These are phyloP conservation scores for Indri indri DNA, from an alignment of 2,113 vertebrate species.

Conservation along the genomic window DNA sequence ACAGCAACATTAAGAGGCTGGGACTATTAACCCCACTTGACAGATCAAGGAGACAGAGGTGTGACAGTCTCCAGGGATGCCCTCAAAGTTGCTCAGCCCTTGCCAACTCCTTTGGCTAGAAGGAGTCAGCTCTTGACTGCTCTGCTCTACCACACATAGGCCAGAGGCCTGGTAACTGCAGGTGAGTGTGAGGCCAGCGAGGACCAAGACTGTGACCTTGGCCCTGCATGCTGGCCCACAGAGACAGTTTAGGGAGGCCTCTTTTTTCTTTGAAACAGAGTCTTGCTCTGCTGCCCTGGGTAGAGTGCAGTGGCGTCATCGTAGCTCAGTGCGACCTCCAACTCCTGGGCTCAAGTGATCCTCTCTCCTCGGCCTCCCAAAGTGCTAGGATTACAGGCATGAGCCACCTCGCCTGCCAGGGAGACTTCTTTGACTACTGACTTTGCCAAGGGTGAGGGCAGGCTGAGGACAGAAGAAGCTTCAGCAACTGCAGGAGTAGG, in stretches of 20 bases:
- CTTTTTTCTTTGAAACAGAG: no score
- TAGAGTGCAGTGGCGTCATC: no score
- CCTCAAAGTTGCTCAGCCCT: background rate
- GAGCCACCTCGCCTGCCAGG: background rate
- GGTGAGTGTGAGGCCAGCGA: background rate
- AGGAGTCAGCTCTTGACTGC: background rate
- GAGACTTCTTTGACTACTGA: background rate
- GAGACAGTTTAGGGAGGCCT: background rate
- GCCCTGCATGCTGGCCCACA: background rate
- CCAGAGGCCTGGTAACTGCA: background rate
- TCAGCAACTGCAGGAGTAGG: fast-evolving
- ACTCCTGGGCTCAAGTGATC: no score
- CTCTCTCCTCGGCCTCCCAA: no score
- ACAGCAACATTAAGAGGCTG: background rate
- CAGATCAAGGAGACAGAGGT: background rate
- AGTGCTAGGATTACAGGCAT: no score
- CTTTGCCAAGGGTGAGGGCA: background rate
- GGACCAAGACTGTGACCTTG: background rate
- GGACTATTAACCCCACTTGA: background rate
- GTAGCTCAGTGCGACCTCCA: no score
- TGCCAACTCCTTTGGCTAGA: background rate
- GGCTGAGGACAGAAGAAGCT: background rate
- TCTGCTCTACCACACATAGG: fast-evolving
- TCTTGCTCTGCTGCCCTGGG: no score
- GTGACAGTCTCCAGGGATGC: background rate